Percentiles rank a stretch among this genome's conserved stretches.
Evolutionary conservation across 1,140 invertebrate species (phyloP).

Genomic region (Apocrypta bakeri): DNA sequence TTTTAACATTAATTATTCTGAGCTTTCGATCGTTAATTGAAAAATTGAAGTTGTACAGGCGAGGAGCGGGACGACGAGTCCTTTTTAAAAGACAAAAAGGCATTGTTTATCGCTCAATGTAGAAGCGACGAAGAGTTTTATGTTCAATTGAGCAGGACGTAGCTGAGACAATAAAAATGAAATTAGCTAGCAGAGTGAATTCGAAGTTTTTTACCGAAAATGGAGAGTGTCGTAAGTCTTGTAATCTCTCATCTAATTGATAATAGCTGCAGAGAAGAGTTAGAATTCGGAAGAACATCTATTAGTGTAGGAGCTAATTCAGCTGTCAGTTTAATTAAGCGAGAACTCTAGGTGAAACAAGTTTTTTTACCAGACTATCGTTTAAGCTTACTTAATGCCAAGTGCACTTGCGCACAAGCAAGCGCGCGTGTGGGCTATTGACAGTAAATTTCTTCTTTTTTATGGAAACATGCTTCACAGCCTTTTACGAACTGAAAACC

Average conservation of each 20-base stretch:
- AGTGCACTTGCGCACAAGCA: conserved; percentile 6
- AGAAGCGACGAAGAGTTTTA: too few relatives aligned
- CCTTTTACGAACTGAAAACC: conserved; percentile 69
- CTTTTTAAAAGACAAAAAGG: not conserved
- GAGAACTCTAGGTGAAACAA: not conserved
- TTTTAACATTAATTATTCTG: too few relatives aligned
- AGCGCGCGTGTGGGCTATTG: conserved; percentile 62
- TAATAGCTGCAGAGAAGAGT: not conserved
- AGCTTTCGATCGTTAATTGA: too few relatives aligned
- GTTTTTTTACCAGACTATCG: not conserved
- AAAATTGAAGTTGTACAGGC: too few relatives aligned
- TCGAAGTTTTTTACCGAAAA: not conserved
- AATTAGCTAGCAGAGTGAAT: not conserved
- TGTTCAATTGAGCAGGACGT: not conserved
- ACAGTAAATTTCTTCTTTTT: conserved; percentile 69
- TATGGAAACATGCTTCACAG: conserved; percentile 69
- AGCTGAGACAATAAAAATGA: not conserved
- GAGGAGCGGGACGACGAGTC: too few relatives aligned
- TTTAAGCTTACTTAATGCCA: conserved; percentile 33
- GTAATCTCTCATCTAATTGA: not conserved
- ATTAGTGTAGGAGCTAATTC: not conserved
- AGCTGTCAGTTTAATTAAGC: conserved; percentile 8
- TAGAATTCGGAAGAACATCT: conserved; percentile 1
- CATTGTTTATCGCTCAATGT: not conserved
- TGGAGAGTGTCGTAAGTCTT: not conserved